Base-by-base conservation (phyloP, 2,113 vertebrate species). In the Epinephelus fuscoguttatus region DNA sequence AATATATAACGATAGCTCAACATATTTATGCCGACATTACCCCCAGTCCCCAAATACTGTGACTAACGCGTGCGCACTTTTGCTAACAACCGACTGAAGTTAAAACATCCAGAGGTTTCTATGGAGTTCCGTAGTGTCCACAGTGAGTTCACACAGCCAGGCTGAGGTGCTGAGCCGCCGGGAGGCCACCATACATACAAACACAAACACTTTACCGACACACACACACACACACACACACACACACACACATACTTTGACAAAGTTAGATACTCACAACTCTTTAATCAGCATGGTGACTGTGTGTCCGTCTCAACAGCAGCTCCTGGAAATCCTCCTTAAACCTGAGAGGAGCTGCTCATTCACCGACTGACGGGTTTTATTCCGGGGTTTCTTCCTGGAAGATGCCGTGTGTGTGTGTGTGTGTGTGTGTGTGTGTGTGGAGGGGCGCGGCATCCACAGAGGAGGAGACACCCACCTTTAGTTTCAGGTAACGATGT, bases 241-340 rank as follows among this genome's bases (percentile, higher is more conserved):
- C 40, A 45, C 42, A 45, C 42, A 45, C 10, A 45, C 42, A 45
- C 11, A 45, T 10, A 42, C 42, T 45, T 12, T 42, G 1, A 57
- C 0, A 33, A 67, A 59, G n/a, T 73, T 0, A 10, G 7, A 50
- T 87, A 95, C 95, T 96, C 81, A 96, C 95, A 71, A 96, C 70
- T 96, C 95, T 70, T 92, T 93, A 57, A 93, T 93, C 6, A 93
- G 80, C 95, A 96, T 95, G 73, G 70, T 89, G 90, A 30, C 50
- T 19, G 59, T 59, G 64, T 0, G 13, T 81, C 47, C 64, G 87
- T 76, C 25, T 66, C 50, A 23, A 79, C 27, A 25, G 9, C 73
- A 33, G 68, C 1, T 1, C 12, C 18, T 1, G 19, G 27, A 25
- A 56, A 15, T 27, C 33, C 40, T 23, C 33, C 61, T 11, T 2